A percentile compares a stretch with the other conserved stretches of the same genome.
Conservation (phyloP, 2,888 invertebrate species). For the Synergus laeviventris region DNA sequence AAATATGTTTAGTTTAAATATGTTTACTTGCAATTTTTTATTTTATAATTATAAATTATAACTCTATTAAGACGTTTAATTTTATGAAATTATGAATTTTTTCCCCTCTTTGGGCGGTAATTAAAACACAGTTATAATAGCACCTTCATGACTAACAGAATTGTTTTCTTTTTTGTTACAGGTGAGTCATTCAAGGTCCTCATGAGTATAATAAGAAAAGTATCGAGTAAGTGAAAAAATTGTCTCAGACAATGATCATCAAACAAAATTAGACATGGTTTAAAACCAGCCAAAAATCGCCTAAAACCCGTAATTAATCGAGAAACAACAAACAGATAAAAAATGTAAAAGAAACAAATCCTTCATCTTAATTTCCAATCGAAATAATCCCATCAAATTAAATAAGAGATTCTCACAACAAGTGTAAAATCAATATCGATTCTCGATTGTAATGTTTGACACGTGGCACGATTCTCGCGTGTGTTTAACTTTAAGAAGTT, state of each 20-base stretch:
- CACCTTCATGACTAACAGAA: slow-evolving; percentile 19
- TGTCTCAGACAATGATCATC: not conserved
- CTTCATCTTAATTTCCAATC: not conserved
- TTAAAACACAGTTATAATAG: not conserved
- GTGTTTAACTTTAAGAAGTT: slow-evolving; percentile 34
- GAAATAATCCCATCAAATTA: not conserved
- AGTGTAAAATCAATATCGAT: slow-evolving; percentile 27
- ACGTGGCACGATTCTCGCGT: slow-evolving; percentile 40
- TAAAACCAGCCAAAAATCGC: not conserved
- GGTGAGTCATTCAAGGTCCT: slow-evolving; percentile 26
- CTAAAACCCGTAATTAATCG: too few relatives aligned
- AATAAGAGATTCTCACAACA: not conserved
- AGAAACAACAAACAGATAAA: not conserved
- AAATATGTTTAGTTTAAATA: not conserved
- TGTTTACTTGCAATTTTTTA: not conserved
- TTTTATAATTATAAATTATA: not conserved
- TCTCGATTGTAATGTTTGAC: slow-evolving; percentile 39
- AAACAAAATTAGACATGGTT: not conserved
- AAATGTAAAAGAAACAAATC: not conserved
- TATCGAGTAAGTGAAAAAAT: not conserved
- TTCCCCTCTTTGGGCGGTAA: not conserved
- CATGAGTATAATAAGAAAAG: not conserved
- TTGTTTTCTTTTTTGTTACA: slow-evolving; percentile 24
- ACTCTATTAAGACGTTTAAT: not conserved
- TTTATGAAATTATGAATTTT: not conserved